Conservation (phyloP, 2,797 vertebrate species). For the Tauraco hartlaubi region DNA sequence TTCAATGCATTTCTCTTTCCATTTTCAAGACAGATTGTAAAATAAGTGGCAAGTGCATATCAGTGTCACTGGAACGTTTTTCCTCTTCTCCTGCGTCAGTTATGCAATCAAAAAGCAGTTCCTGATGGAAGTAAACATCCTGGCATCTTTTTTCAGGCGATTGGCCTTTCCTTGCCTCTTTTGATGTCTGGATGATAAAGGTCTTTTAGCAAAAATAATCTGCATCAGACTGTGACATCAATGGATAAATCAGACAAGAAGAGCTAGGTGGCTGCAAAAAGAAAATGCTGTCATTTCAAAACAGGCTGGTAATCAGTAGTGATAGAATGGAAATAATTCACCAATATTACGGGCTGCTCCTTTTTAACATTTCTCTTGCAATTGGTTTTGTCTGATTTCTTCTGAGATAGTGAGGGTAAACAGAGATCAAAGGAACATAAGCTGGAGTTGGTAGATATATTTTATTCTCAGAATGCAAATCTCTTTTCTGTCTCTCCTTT, state of each 20-base stretch:
- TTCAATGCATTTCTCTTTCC: neutral
- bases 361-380: constrained; percentile 24
- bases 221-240: constrained; percentile 39
- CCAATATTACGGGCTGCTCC: neutral
- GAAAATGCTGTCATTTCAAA: constrained; percentile 5
- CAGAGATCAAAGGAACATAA: neutral
- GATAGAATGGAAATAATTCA: constrained; percentile 9
- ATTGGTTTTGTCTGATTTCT: constrained; percentile 1
- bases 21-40: neutral
- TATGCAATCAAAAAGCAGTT: constrained; percentile 43
- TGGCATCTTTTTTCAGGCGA: constrained; percentile 6
- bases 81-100: constrained; percentile 5
- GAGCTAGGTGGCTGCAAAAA: constrained; percentile 5
- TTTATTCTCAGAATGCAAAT: neutral
- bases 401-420: neutral
- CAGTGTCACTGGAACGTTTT: neutral
- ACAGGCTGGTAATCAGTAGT: neutral
- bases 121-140: constrained; percentile 50
- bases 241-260: constrained; percentile 21
- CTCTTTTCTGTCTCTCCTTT: constrained; percentile 36
- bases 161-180: constrained; percentile 35
- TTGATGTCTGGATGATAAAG: constrained; percentile 48
- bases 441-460: neutral
- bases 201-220: constrained; percentile 43
- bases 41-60: neutral